These are phyloP conservation scores for Axea sp. DNA, from an alignment of 2,888 invertebrate genomes.

Conservation along the genomic window DNA sequence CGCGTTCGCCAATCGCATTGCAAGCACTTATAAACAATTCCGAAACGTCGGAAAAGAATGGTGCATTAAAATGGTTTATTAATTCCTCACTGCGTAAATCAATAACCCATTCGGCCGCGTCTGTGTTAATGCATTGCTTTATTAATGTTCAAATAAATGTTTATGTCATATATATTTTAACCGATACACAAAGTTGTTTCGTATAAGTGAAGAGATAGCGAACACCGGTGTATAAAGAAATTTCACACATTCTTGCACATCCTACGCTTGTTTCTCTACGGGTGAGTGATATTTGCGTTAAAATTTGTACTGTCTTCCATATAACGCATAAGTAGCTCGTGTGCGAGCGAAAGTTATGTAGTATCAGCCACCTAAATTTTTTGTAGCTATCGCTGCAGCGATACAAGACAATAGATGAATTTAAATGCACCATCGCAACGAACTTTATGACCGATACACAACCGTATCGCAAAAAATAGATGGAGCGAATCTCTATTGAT, in stretches of 20 bases:
- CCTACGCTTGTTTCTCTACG: constrained; percentile 20
- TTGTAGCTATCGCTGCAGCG: no score
- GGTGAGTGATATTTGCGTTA: constrained; percentile 13
- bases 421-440: no score
- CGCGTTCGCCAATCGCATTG: constrained; percentile 7
- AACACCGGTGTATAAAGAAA: constrained; percentile 9
- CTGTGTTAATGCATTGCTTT: constrained; percentile 8
- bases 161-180: constrained; percentile 2
- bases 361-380: no score
- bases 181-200: neutral
- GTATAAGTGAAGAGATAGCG: neutral
- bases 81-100: no score
- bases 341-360: no score
- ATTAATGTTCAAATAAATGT: constrained; percentile 13
- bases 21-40: constrained; percentile 11
- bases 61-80: neutral
- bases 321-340: no score
- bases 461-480: no score
- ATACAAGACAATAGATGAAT: no score
- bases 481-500: no score
- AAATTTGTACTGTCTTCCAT: no score
- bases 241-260: constrained; percentile 17
- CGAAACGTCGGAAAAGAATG: neutral
- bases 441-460: no score
- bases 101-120: no score